Conservation (phyloP, 23 tunicate genomes). For the Halocynthia aurantium region DNA sequence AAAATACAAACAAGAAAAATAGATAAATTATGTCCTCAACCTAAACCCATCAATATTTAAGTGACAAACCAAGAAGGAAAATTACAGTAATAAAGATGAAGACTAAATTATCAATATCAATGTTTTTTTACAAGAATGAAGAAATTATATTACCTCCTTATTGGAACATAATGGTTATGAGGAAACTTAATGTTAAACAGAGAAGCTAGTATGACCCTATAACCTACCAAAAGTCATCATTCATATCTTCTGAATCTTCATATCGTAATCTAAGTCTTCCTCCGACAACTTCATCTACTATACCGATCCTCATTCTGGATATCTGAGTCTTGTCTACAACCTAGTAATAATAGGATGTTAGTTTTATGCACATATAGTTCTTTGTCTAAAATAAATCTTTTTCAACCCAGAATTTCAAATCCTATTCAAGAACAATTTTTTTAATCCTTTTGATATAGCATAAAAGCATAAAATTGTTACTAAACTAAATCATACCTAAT, state of each 20-base stretch:
- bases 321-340: constrained; percentile 83
- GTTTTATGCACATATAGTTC: too few species aligned
- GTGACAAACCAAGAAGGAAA: too few species aligned
- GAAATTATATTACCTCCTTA: too few species aligned
- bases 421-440: background rate
- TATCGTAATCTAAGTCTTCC: constrained; percentile 66
- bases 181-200: background rate
- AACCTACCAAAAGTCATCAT: constrained; percentile 77
- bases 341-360: background rate
- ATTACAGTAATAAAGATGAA: too few species aligned
- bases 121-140: too few species aligned
- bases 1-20: background rate
- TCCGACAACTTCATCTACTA: constrained; percentile 68
- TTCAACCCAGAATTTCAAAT: background rate
- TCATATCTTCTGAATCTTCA: constrained; percentile 74
- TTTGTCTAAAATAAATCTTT: background rate
- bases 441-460: background rate
- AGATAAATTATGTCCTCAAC: background rate
- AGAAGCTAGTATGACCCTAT: background rate
- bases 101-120: too few species aligned
- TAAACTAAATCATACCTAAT: too few species aligned
- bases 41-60: too few species aligned
- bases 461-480: too few species aligned
- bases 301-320: constrained; percentile 73
- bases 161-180: background rate